Evolutionary conservation across 1,140 invertebrate species (phyloP).

Genomic region (Delia radicum): DNA sequence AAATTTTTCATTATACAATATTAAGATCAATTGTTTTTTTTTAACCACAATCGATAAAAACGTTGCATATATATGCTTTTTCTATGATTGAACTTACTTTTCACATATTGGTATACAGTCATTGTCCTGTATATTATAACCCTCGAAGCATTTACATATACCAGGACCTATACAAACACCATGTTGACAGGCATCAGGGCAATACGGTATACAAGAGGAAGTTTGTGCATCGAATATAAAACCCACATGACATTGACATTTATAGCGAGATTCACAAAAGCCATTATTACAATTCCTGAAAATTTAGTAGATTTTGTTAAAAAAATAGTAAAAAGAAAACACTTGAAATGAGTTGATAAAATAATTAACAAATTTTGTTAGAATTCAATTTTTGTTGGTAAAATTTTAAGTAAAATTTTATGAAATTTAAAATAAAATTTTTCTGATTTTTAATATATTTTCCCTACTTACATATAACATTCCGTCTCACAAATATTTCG

Average conservation of each 20-base stretch:
- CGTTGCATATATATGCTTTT: no score
- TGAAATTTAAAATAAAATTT: no score
- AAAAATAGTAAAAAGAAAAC: no score
- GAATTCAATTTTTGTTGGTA: no score
- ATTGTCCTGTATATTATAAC: slow-evolving; percentile 48
- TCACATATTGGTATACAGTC: slow-evolving; percentile 45
- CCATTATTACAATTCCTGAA: slow-evolving; percentile 60
- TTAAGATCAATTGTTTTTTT: not conserved
- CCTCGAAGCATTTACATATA: slow-evolving; percentile 64
- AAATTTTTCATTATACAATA: not conserved
- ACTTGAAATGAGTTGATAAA: no score
- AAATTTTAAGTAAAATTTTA: not conserved
- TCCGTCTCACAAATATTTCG: slow-evolving; percentile 50
- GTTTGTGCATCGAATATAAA: slow-evolving; percentile 58
- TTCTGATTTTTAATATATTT: not conserved
- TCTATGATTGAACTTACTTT: slow-evolving; percentile 36
- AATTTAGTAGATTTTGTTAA: no score
- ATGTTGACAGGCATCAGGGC: slow-evolving; percentile 50
- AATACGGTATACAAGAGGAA: slow-evolving; percentile 46
- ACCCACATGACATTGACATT: slow-evolving; percentile 63
- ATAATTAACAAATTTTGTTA: no score
- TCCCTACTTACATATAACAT: slow-evolving; percentile 44
- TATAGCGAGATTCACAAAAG: slow-evolving; percentile 60
- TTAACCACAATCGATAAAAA: not conserved
- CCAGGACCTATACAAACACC: slow-evolving; percentile 59